These are phyloP conservation scores for Oceanodroma leucorhoa DNA, from an alignment of 2,797 vertebrate genomes.

Conservation along the genomic window DNA sequence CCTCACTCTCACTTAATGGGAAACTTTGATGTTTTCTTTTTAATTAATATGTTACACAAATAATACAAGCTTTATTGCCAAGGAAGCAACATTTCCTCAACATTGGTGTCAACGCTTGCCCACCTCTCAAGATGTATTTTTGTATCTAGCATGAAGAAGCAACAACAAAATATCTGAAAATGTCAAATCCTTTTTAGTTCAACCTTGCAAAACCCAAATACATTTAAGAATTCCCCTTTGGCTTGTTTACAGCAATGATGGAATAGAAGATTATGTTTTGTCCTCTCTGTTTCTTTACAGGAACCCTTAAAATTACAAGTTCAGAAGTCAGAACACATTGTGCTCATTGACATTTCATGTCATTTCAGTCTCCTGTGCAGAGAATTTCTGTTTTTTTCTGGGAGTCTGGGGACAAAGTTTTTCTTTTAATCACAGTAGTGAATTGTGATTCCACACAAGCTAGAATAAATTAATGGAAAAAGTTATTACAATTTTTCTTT, in stretches of 20 bases:
- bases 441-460: not conserved
- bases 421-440: not conserved
- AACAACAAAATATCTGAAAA: constrained; percentile 15
- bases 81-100: not conserved
- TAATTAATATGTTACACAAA: not conserved
- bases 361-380: not conserved
- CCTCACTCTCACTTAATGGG: not conserved
- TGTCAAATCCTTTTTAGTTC: not conserved
- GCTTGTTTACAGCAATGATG: not conserved
- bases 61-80: not conserved
- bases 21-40: not conserved
- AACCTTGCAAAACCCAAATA: not conserved
- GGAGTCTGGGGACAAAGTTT: not conserved
- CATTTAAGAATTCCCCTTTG: constrained; percentile 5
- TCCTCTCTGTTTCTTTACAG: not conserved
- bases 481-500: not conserved
- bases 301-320: not conserved
- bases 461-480: not conserved
- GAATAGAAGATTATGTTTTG: constrained; percentile 18
- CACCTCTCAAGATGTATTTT: not conserved
- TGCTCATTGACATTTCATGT: constrained; percentile 45
- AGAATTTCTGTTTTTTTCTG: not conserved
- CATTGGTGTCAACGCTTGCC: not conserved
- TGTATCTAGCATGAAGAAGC: not conserved
- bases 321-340: constrained; percentile 12